Conservation (phyloP, 2,888 invertebrate genomes). For the Eilema depressum region DNA sequence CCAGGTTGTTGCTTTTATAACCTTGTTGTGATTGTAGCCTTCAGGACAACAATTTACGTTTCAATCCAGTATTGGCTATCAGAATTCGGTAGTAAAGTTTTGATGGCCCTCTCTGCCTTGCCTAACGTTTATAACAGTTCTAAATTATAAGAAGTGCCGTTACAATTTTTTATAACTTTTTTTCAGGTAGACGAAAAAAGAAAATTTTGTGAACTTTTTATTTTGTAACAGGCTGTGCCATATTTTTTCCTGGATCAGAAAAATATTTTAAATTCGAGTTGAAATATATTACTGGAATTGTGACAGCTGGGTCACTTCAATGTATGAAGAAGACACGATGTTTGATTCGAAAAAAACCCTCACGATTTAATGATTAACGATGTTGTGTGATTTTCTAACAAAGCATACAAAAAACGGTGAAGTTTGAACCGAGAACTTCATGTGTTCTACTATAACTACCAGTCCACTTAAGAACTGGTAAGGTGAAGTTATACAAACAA, state of each 20-base stretch:
- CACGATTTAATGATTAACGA: neutral
- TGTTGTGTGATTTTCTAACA: neutral
- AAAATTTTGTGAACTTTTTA: constrained; percentile 14
- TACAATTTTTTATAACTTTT: constrained; percentile 28
- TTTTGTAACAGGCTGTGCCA: constrained; percentile 13
- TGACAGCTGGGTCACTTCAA: neutral
- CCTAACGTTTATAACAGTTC: constrained; percentile 32
- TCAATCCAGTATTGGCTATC: constrained; percentile 38
- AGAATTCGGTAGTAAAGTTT: constrained; percentile 39
- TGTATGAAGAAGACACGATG: neutral
- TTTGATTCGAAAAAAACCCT: neutral
- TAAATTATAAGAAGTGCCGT: constrained; percentile 42
- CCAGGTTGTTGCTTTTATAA: constrained; percentile 56
- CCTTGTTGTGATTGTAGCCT: constrained; percentile 57
- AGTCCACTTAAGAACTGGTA: neutral
- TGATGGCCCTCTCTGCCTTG: constrained; percentile 19
- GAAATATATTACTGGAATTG: neutral
- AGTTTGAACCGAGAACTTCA: neutral
- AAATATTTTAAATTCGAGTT: neutral
- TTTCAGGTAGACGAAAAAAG: constrained; percentile 10
- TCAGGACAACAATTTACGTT: constrained; percentile 45
- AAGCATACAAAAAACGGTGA: neutral
- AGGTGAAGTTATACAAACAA: no score
- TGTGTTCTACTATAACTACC: neutral
- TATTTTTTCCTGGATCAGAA: neutral